Conservation (phyloP, 2,797 vertebrate genomes). For the Echeneis naucrates region DNA sequence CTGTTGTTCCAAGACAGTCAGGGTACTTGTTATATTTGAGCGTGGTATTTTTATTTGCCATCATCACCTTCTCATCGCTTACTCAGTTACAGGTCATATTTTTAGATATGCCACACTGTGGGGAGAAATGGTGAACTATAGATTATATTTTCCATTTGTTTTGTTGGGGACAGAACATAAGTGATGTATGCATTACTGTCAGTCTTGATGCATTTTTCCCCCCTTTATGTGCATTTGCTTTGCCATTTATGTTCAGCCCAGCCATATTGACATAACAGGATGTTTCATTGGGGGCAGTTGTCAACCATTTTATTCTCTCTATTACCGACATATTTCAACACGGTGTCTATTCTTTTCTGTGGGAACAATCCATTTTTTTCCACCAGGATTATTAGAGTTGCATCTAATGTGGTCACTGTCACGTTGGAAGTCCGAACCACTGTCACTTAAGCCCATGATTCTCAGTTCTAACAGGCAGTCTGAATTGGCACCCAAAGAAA, state of each 20-base stretch:
- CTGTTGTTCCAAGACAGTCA: background rate
- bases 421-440: constrained; percentile 59
- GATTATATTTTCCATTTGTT: background rate
- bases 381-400: constrained; percentile 66
- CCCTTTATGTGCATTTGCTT: constrained; percentile 5
- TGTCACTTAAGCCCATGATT: constrained; percentile 57
- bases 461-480: constrained; percentile 34
- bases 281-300: constrained; percentile 24
- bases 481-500: constrained; percentile 10
- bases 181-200: background rate
- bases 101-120: background rate
- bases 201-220: background rate
- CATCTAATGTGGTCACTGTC: constrained; percentile 67
- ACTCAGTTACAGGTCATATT: background rate
- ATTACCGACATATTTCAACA: constrained; percentile 53
- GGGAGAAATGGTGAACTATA: background rate
- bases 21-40: background rate
- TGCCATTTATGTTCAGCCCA: constrained; percentile 1
- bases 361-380: constrained; percentile 51
- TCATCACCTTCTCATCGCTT: background rate
- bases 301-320: constrained; percentile 49
- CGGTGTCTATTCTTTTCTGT: constrained; percentile 48
- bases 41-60: background rate
- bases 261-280: background rate
- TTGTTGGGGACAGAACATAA: background rate